Conservation (phyloP, 1,140 invertebrate genomes). For the Caenorhabditis inopinata region DNA sequence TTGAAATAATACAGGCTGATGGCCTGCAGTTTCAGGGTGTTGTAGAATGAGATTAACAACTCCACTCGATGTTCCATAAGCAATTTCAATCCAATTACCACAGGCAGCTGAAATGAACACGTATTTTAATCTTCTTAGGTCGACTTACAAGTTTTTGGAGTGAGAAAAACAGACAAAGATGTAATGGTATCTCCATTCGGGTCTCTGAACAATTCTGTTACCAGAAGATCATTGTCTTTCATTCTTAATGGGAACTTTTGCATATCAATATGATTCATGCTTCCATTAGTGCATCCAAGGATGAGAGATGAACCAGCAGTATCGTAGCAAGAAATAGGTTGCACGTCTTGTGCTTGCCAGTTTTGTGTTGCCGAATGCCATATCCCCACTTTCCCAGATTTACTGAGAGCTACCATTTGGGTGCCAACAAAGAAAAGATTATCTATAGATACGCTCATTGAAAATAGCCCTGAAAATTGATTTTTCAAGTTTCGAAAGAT, state of each 20-base stretch:
- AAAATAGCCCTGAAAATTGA: slow-evolving; percentile 46
- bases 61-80: slow-evolving; percentile 92
- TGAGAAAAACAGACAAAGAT: slow-evolving; percentile 95
- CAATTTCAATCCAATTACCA: slow-evolving; percentile 98
- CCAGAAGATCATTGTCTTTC: slow-evolving; percentile 96
- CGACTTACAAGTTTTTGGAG: slow-evolving; percentile 85
- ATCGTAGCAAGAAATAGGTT: slow-evolving; percentile 89
- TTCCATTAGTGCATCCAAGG: slow-evolving; percentile 90
- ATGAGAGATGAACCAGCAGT: slow-evolving; percentile 91
- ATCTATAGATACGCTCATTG: slow-evolving; percentile 79
- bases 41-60: slow-evolving; percentile 94
- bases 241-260: slow-evolving; percentile 93
- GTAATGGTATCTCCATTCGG: slow-evolving; percentile 91
- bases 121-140: not conserved
- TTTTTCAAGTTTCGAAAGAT: slow-evolving; percentile 39
- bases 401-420: slow-evolving; percentile 88
- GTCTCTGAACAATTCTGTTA: slow-evolving; percentile 93
- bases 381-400: slow-evolving; percentile 92
- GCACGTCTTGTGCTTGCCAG: slow-evolving; percentile 79
- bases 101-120: slow-evolving; percentile 80
- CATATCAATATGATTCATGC: slow-evolving; percentile 98
- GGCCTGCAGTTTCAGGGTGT: slow-evolving; percentile 95
- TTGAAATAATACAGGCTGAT: slow-evolving; percentile 93
- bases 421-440: slow-evolving; percentile 95
- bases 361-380: slow-evolving; percentile 98